A percentile compares a stretch with the other conserved stretches of the same genome.
phyloP scores from a whole-genome alignment of 37 sponge, comb jelly and placozoan genomes.

The Bolinopsis microptera region DNA sequence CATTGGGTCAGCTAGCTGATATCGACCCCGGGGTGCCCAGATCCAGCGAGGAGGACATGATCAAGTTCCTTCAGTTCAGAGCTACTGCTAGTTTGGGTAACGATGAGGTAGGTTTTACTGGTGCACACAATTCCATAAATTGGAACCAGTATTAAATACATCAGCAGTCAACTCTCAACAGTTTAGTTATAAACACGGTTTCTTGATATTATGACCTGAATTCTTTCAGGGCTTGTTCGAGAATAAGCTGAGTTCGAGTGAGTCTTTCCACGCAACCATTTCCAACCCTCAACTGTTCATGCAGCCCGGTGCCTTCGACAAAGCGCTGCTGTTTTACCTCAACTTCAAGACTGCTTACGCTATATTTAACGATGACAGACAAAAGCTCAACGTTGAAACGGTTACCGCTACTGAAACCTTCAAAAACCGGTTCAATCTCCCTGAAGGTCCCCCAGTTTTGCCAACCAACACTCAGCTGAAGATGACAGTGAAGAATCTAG shows the following conservation, averaged over 20 bases:
- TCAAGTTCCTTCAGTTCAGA: constrained; percentile 65
- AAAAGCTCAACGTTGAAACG: constrained; percentile 16
- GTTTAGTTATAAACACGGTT: no score
- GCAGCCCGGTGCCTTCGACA: constrained; percentile 63
- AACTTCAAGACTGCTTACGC: constrained; percentile 54
- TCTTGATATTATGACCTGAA: no score
- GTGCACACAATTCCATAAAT: neutral
- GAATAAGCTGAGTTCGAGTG: constrained; percentile 36
- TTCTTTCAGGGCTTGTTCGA: constrained; percentile 44
- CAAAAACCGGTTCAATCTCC: constrained; percentile 63
- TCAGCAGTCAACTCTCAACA: neutral
- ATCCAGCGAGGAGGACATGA: constrained; percentile 75
- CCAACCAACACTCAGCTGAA: constrained; percentile 40
- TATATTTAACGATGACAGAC: constrained; percentile 31
- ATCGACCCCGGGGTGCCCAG: constrained; percentile 70
- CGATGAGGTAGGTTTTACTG: constrained; percentile 21
- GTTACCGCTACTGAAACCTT: constrained; percentile 58
- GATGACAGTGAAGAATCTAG: constrained; percentile 46
- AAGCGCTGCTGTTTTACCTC: constrained; percentile 50
- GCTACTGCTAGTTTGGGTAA: constrained; percentile 49
- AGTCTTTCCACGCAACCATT: constrained; percentile 63
- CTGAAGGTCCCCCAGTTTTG: constrained; percentile 60
- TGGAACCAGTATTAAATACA: neutral
- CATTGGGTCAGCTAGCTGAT: constrained; percentile 72
- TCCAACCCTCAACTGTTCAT: constrained; percentile 66